phyloP scores from a whole-genome alignment of 2,113 vertebrate genomes.

The Oncorhynchus kisutch region DNA sequence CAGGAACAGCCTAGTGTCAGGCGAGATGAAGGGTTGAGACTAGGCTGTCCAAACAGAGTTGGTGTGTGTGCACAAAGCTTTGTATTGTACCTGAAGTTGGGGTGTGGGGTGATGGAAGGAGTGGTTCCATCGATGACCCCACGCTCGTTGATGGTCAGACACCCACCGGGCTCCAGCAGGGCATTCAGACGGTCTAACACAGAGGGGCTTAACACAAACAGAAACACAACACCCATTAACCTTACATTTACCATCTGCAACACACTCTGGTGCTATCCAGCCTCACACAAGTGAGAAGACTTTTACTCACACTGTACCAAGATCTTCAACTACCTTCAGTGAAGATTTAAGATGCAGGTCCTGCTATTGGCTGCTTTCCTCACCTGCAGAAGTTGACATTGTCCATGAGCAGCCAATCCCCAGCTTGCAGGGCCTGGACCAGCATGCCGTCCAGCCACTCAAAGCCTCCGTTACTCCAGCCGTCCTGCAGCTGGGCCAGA shows the following conservation, averaged over 20 bases:
- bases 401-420: slow-evolving; percentile 98
- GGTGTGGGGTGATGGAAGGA: slow-evolving; percentile 85
- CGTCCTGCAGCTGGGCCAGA: slow-evolving; percentile 78
- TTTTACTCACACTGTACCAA: too few species aligned
- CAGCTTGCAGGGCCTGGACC: slow-evolving; percentile 87
- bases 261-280: not conserved
- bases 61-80: too few species aligned
- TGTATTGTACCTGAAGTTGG: slow-evolving; percentile 87
- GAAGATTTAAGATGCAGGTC: not conserved
- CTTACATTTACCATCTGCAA: not conserved
- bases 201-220: slow-evolving; percentile 78
- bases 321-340: too few species aligned
- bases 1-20: slow-evolving; percentile 85
- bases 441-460: slow-evolving; percentile 96
- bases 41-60: not conserved
- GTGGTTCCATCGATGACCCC: slow-evolving; percentile 89
- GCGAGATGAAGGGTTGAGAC: not conserved
- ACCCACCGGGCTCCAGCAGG: slow-evolving; percentile 90
- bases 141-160: slow-evolving; percentile 91
- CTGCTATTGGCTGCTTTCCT: slow-evolving; percentile 25
- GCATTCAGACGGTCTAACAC: slow-evolving; percentile 96
- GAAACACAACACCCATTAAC: not conserved
- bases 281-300: too few species aligned
- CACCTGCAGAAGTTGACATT: slow-evolving; percentile 99
- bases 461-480: slow-evolving; percentile 83